Conservation (phyloP, 2,113 vertebrate genomes). For the Gila orcuttii region DNA sequence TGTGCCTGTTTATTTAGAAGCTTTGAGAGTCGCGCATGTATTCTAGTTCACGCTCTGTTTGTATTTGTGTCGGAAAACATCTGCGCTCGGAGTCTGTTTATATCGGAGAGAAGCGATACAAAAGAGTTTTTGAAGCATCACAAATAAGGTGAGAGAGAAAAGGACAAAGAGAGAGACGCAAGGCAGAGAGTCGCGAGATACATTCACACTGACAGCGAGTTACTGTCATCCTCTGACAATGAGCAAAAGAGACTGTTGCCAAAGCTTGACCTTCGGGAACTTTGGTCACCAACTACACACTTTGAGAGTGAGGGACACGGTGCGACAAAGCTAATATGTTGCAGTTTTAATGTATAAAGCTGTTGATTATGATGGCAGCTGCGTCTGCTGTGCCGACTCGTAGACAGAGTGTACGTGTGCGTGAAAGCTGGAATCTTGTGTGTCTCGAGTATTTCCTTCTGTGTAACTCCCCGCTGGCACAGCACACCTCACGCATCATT, state of each 20-base stretch:
- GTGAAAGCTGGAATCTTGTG: not conserved
- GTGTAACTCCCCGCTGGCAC: conserved; percentile 28
- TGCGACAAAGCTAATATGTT: not conserved
- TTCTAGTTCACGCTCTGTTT: conserved; percentile 40
- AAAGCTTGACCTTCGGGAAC: not conserved
- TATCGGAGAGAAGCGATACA: conserved; percentile 13
- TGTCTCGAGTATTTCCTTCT: conserved; percentile 21
- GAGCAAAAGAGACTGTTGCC: not conserved
- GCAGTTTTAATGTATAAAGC: not conserved
- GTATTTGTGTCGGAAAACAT: conserved; percentile 35
- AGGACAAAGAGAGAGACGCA: not conserved
- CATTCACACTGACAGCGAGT: conserved; percentile 5
- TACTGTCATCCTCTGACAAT: not conserved
- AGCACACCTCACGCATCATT: conserved; percentile 42
- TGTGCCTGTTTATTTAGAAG: conserved; percentile 37
- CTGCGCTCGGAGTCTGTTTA: conserved; percentile 41
- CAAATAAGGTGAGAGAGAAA: conserved; percentile 31
- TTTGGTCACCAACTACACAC: conserved; percentile 8
- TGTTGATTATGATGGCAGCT: not conserved
- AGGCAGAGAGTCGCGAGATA: not conserved
- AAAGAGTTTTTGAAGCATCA: conserved; percentile 29
- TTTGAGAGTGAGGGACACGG: not conserved
- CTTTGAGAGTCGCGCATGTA: conserved; percentile 25
- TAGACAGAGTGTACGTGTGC: not conserved
- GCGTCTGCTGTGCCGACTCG: not conserved